phyloP scores from a whole-genome alignment of 2,888 invertebrate genomes.

The Kuschelorhynchus macadamiae region DNA sequence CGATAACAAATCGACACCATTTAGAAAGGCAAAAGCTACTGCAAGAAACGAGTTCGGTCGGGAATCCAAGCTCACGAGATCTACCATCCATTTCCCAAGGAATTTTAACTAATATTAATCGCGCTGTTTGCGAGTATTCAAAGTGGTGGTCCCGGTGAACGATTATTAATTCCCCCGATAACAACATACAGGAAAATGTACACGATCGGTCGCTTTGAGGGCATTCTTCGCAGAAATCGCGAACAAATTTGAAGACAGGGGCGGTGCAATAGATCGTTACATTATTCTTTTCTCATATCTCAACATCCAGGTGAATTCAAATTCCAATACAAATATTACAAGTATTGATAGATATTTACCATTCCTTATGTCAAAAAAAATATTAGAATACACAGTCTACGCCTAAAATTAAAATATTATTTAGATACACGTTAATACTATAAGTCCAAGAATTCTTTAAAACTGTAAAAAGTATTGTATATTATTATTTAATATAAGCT shows the following conservation, averaged over 20 bases:
- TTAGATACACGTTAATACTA: too few relatives aligned
- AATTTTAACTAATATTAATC: constrained; percentile 67
- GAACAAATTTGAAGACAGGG: constrained; percentile 52
- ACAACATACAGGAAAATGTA: constrained; percentile 32
- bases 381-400: too few relatives aligned
- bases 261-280: constrained; percentile 4
- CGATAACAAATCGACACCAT: constrained; percentile 18
- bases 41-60: constrained; percentile 32
- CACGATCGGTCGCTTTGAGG: constrained; percentile 60
- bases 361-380: too few relatives aligned
- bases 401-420: too few relatives aligned
- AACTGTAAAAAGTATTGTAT: too few relatives aligned
- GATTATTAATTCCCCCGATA: constrained; percentile 60
- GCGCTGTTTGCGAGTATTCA: constrained; percentile 60
- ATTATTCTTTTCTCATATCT: background rate
- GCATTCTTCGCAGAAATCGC: constrained; percentile 57
- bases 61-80: constrained; percentile 56
- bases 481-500: too few relatives aligned
- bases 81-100: constrained; percentile 50
- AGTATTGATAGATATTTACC: too few relatives aligned
- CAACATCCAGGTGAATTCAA: background rate
- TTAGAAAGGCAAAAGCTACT: constrained; percentile 36
- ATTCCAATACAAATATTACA: too few relatives aligned
- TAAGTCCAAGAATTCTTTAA: too few relatives aligned
- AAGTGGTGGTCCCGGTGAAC: constrained; percentile 62